Percentiles rank a stretch among this genome's conserved stretches.
Conservation (phyloP, 2,888 invertebrate species). For the Hoplodrina blanda region DNA sequence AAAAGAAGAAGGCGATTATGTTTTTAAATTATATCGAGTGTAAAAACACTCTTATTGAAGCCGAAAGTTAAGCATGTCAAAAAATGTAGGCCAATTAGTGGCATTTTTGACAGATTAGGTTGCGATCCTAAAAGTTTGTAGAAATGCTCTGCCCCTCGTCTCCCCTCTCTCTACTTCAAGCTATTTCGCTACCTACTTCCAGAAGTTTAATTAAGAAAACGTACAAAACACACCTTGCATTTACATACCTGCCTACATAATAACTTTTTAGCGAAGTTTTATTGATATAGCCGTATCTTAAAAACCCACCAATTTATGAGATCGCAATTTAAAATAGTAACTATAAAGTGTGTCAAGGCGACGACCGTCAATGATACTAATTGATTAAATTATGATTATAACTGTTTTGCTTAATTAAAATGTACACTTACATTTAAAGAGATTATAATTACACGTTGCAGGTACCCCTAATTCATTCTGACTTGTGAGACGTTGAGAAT, state of each 20-base stretch:
- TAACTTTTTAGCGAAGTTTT: background rate
- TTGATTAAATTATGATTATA: slow-evolving; percentile 46
- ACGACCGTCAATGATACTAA: slow-evolving; percentile 27
- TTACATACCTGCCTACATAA: slow-evolving; percentile 10
- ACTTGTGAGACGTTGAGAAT: slow-evolving; percentile 19
- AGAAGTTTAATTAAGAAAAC: background rate
- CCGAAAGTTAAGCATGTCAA: no score
- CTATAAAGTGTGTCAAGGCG: slow-evolving; percentile 52
- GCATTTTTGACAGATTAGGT: no score
- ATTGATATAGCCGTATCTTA: background rate
- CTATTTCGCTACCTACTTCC: no score
- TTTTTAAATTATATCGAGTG: no score
- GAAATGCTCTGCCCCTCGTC: no score
- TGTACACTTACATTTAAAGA: slow-evolving; percentile 16
- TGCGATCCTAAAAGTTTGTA: no score
- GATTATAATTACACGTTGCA: slow-evolving; percentile 25
- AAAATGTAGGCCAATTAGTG: no score
- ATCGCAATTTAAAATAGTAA: slow-evolving; percentile 23
- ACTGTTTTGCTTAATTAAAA: slow-evolving; percentile 48
- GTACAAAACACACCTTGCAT: background rate
- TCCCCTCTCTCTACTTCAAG: no score
- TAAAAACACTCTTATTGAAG: no score
- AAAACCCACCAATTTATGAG: slow-evolving; percentile 19
- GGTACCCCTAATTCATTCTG: slow-evolving; percentile 23
- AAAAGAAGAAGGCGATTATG: no score